Conservation (phyloP, 2,797 vertebrate genomes). For the Lepidocolaptes lacrymiger region DNA sequence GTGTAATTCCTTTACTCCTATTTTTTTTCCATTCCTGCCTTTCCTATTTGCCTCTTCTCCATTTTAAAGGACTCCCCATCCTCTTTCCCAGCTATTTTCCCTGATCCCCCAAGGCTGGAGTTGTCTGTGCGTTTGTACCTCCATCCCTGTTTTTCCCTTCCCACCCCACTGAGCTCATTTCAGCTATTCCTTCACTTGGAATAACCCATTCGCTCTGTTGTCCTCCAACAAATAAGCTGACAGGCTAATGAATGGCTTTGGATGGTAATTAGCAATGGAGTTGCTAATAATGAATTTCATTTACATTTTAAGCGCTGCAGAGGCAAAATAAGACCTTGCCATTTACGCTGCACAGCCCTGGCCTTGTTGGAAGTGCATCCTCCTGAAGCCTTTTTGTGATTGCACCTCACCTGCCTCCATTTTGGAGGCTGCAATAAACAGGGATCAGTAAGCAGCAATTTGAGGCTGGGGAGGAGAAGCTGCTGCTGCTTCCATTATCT, state of each 20-base stretch:
- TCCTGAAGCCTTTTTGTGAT: background rate
- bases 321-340: constrained; percentile 21
- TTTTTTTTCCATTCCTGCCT: background rate
- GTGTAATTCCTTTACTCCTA: background rate
- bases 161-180: constrained; percentile 28
- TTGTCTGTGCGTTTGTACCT: background rate
- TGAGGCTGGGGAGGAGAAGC: background rate
- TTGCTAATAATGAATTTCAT: constrained; percentile 78
- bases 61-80: background rate
- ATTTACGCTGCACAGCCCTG: background rate
- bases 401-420: background rate
- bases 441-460: constrained; percentile 27
- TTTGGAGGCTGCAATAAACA: background rate
- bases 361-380: background rate
- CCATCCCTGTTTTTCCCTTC: background rate
- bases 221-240: constrained; percentile 71
- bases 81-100: background rate
- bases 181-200: background rate
- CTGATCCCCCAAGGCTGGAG: background rate
- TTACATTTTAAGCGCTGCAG: constrained; percentile 79
- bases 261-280: constrained; percentile 78
- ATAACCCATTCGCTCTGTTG: constrained; percentile 48
- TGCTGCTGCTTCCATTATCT: background rate
- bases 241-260: constrained; percentile 79
- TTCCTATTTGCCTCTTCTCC: background rate